Evolutionary conservation across 2,888 invertebrate species (phyloP), one percentile per base, ranked within the genome.

Genomic region (Drosophila aldrichi): DNA sequence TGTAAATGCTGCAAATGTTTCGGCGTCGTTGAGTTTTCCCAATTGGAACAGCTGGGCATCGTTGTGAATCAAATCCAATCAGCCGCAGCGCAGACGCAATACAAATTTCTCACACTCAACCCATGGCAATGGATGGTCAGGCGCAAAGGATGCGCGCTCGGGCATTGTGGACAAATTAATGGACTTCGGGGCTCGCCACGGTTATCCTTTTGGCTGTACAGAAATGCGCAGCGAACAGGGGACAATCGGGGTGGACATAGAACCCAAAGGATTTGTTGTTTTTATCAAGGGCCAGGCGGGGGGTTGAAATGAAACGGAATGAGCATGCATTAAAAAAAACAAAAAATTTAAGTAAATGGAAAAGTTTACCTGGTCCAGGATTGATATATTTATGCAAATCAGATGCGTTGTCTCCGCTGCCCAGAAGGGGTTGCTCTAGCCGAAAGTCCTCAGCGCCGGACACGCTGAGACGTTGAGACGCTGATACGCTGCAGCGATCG

Each of bases 81-180:
- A 67, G 74, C 6, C n/a, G 22, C 38, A 0, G n/a, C 54, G 54
- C 54, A 25, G 54, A 70, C 41, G 44, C 66, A 29, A 59, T 29
- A 51, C 40, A 62, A 43, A 43, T 66, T 66, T 66, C 66, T 64
- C 66, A 66, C 66, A 57, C 66, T 61, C 68, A 22, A 32, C 32
- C 32, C 32, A 32, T 32, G 16, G 32, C 49, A 22, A 48, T 59
- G 73, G 65, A 48, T 59, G 73, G 65, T 66, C 65, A 72, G 67
- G 66, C 48, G 48, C 64, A 74, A 85, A 81, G 83, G 87, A 83
- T 83, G 83, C 85, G 79, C 69, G 40, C 25, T 46, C 36, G 52
- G 32, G 52, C 58, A 62, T 76, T 74, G 69, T 78, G 82, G 82
- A 77, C 87, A 86, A 73, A 86, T 79, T 83, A 84, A 86, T 83